phyloP scores from a whole-genome alignment of 2,888 invertebrate species.

The Drosophila barbarae region DNA sequence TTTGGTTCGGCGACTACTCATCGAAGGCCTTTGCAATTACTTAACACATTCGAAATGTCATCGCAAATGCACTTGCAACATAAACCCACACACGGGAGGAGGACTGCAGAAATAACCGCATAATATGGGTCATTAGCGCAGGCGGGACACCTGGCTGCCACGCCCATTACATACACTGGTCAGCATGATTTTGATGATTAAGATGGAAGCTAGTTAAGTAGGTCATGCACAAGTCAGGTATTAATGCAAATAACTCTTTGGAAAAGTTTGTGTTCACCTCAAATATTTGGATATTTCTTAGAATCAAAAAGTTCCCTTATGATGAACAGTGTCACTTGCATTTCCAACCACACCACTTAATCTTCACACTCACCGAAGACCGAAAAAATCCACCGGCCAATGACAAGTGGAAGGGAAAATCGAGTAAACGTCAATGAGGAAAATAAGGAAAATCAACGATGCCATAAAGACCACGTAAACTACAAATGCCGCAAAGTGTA shows the following conservation, averaged over 20 bases:
- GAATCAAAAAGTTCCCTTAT: not conserved
- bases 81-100: not conserved
- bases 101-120: conserved; percentile 30
- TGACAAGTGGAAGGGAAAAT: conserved; percentile 1
- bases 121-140: conserved; percentile 68
- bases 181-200: not conserved
- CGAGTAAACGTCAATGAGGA: conserved; percentile 6
- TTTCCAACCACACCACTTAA: conserved; percentile 49
- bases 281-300: no score
- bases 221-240: no score
- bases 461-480: conserved; percentile 13
- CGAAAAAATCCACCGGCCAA: not conserved
- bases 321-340: conserved; percentile 24
- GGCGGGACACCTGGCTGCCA: conserved; percentile 37
- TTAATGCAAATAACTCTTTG: no score
- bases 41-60: conserved; percentile 39
- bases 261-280: no score
- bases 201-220: not conserved
- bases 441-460: not conserved
- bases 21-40: conserved; percentile 52
- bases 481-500: conserved; percentile 41
- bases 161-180: conserved; percentile 46
- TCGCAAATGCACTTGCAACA: conserved; percentile 39
- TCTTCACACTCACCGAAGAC: conserved; percentile 33
- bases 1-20: conserved; percentile 43